Base-by-base conservation (phyloP, 2,888 invertebrate genomes). In the Sinelater perroti region DNA sequence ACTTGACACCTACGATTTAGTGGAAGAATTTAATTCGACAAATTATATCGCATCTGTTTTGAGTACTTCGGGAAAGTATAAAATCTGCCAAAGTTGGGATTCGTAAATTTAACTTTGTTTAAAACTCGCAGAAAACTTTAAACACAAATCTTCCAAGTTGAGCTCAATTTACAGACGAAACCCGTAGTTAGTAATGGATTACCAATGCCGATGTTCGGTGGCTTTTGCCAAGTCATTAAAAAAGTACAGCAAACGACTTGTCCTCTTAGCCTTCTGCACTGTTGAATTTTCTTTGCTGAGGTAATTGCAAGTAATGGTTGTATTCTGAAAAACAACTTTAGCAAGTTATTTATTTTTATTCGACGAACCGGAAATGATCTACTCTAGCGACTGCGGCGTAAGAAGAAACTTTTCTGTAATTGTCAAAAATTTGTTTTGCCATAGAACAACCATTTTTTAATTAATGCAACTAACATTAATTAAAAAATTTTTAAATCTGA, bases 131-230 rank as follows among this genome's bases (percentile, higher is more conserved):
- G 8, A 16, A 45, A 45, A 45, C 17, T 45, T 45, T 11, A 5
- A 45, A 18, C 30, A 45, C 45, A 45, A 45, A 45, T 45, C 45
- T 28, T 45, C 26, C 30, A 45, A 45, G 16, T 45, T 28, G 18
- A 14, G 30, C 30, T 45, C 45, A 13, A 28, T 45, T 45, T 45
- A 14, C 17, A 14, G 26, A 28, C 28, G 16, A n/a, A 45, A 28
- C 16, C 26, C 28, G 17, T 18, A 17, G 28, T 45, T 45, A 18
- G 14, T 45, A 45, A 30, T 17, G 30, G 42, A 21, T 42, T 42
- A 42, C 26, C 42, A 8, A 24, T 42, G 42, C 13, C 28, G 30
- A 45, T 17, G 18, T 28, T 30, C 11, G 38, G 3, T 35, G 13
- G 38, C 21, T 38, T 36, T 2, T 20, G 38, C n/a, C 16, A n/a